These are phyloP conservation scores for Mythimna vitellina DNA, from an alignment of 2,888 invertebrate species.

Conservation along the genomic window DNA sequence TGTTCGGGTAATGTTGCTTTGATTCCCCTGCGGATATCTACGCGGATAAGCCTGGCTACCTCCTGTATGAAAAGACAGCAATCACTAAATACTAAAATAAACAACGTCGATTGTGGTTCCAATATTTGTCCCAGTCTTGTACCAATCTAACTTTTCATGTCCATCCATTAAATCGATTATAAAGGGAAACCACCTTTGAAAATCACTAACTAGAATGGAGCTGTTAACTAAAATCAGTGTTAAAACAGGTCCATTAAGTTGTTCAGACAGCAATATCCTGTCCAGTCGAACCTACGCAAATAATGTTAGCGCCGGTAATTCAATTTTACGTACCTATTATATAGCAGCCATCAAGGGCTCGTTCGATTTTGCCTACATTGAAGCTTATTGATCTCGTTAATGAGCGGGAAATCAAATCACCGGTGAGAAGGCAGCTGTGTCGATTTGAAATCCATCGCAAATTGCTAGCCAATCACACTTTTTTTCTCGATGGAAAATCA, in stretches of 20 bases:
- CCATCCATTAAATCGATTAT: background rate
- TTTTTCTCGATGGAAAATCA: too few relatives aligned
- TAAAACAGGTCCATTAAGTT: constrained; percentile 64
- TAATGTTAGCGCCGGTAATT: constrained; percentile 68
- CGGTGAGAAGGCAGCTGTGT: constrained; percentile 74
- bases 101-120: background rate
- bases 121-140: background rate
- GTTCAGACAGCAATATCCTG: constrained; percentile 82
- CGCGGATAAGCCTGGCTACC: too few relatives aligned
- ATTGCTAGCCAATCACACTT: constrained; percentile 72
- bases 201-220: constrained; percentile 29
- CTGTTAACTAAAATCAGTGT: constrained; percentile 59
- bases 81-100: background rate
- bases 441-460: constrained; percentile 74
- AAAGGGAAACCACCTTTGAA: too few relatives aligned
- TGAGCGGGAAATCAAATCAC: constrained; percentile 76
- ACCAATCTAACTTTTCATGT: background rate
- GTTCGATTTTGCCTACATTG: constrained; percentile 60
- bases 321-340: constrained; percentile 71
- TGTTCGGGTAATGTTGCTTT: too few relatives aligned
- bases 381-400: constrained; percentile 71
- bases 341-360: constrained; percentile 58
- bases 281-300: constrained; percentile 70
- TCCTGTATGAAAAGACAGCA: background rate
- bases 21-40: too few relatives aligned